Percentiles rank a stretch among this genome's conserved stretches.
Evolutionary conservation across 2,888 invertebrate genomes (phyloP).

Genomic region (Perithous albicinctus): DNA sequence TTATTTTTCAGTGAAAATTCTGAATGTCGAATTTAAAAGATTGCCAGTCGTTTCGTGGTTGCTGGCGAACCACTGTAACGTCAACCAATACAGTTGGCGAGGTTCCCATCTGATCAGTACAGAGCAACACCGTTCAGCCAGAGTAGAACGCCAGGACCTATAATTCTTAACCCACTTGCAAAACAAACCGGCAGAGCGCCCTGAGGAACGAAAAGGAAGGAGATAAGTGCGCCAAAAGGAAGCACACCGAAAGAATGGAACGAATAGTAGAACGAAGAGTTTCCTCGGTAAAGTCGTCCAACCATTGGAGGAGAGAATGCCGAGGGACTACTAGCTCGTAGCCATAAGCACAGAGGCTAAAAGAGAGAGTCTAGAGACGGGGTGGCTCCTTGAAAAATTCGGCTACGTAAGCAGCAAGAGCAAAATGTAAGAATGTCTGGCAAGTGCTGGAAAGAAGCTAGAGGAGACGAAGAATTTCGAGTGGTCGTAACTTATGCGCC

Average conservation of each 20-base stretch:
- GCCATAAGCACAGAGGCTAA: conserved; percentile 25
- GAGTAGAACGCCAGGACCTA: conserved; percentile 54
- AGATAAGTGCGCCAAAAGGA: conserved; percentile 38
- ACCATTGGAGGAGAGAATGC: conserved; percentile 35
- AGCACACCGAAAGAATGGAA: conserved; percentile 15
- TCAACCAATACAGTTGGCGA: conserved; percentile 46
- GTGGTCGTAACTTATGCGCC: conserved; percentile 77
- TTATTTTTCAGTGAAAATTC: neutral
- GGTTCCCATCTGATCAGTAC: conserved; percentile 60
- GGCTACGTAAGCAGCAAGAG: conserved; percentile 66
- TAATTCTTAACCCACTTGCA: conserved; percentile 68
- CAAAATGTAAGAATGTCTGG: conserved; percentile 60
- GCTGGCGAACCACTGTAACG: neutral
- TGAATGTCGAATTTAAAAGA: neutral
- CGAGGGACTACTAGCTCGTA: conserved; percentile 15
- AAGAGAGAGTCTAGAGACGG: conserved; percentile 32
- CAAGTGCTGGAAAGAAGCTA: conserved; percentile 12
- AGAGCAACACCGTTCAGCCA: conserved; percentile 33
- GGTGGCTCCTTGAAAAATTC: conserved; percentile 67
- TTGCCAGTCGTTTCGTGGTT: neutral
- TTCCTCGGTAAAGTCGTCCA: conserved; percentile 50
- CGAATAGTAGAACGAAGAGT: conserved; percentile 1
- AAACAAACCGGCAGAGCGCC: conserved; percentile 61
- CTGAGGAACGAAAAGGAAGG: conserved; percentile 19
- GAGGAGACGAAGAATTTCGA: conserved; percentile 74